Conservation (phyloP, 2,797 vertebrate species). For the Aldrovandia affinis region DNA sequence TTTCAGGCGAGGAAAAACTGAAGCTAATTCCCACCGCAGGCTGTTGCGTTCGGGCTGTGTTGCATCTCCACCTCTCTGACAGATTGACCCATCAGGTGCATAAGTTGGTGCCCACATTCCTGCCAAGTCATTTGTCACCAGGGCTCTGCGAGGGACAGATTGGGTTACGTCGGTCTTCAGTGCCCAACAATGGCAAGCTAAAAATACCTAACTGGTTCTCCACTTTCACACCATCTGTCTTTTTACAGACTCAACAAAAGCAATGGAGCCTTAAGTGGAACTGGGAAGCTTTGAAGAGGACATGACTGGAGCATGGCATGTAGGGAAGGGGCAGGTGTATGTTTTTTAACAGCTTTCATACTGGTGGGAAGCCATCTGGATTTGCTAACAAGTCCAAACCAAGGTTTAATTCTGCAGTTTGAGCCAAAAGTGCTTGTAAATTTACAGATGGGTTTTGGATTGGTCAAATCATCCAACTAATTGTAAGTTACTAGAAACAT, state of each 20-base stretch:
- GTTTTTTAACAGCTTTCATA: background rate
- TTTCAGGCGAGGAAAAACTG: constrained; percentile 17
- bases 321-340: background rate
- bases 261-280: background rate
- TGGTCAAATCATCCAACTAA: too few species aligned
- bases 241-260: constrained; percentile 40
- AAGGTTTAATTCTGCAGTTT: background rate
- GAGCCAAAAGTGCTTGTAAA: background rate
- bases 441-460: too few species aligned
- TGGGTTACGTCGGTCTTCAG: constrained; percentile 75
- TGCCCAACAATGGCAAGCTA: constrained; percentile 74
- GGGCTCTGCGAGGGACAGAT: constrained; percentile 54
- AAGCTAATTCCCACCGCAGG: constrained; percentile 57
- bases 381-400: background rate
- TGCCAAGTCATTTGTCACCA: constrained; percentile 70
- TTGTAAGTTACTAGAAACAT: too few species aligned
- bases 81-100: constrained; percentile 52
- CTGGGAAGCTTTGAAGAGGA: background rate
- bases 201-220: constrained; percentile 75
- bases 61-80: constrained; percentile 53
- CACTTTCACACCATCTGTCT: constrained; percentile 50
- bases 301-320: background rate
- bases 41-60: constrained; percentile 56
- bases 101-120: constrained; percentile 54
- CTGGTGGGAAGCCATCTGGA: background rate